Conservation (phyloP, 2,797 vertebrate species). For the Oryzias sinensis region DNA sequence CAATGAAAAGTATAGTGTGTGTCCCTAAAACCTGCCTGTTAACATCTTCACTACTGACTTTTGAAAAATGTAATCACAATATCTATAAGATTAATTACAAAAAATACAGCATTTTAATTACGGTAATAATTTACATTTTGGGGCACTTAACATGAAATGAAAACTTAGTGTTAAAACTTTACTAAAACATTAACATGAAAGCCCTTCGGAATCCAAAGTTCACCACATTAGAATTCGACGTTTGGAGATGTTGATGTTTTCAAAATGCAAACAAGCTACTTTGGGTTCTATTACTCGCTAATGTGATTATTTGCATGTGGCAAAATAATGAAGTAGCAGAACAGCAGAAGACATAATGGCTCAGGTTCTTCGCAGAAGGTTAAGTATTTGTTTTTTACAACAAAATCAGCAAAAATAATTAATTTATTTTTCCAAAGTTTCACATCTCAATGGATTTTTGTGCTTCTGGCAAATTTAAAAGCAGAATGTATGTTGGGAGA, state of each 20-base stretch:
- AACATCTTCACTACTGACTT: too few species aligned
- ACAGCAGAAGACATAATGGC: not conserved
- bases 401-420: not conserved
- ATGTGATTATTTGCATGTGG: constrained; percentile 8
- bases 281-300: constrained; percentile 13
- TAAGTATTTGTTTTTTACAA: not conserved
- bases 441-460: too few species aligned
- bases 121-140: not conserved
- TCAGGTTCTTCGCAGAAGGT: not conserved
- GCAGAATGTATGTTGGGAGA: too few species aligned
- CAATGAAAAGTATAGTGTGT: not conserved
- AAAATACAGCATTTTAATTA: constrained; percentile 1
- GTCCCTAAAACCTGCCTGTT: too few species aligned
- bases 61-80: too few species aligned
- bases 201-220: constrained; percentile 1
- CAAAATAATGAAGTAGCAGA: constrained; percentile 1
- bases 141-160: not conserved
- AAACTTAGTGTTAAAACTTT: not conserved
- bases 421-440: too few species aligned
- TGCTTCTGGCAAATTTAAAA: too few species aligned
- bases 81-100: not conserved
- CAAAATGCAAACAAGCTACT: constrained; percentile 15
- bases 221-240: constrained; percentile 17
- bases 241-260: constrained; percentile 3
- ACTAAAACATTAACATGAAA: not conserved